A percentile compares a stretch with the other conserved stretches of the same genome.
These are phyloP conservation scores for Salvator merianae DNA, from an alignment of 2,113 vertebrate species.

Conservation along the genomic window DNA sequence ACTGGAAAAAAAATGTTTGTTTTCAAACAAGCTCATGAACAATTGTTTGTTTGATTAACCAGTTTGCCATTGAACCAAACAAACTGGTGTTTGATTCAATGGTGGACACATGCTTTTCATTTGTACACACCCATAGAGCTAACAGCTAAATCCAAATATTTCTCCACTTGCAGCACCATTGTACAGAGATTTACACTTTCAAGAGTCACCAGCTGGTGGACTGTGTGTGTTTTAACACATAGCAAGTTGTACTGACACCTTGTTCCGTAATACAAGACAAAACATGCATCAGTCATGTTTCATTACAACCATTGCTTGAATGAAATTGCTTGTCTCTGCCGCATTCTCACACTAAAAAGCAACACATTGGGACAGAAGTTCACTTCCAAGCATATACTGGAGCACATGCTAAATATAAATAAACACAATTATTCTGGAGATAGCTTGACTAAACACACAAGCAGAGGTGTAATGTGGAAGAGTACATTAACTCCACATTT, in stretches of 20 bases:
- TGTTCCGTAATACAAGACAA: slow-evolving; percentile 54
- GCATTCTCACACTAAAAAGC: slow-evolving; percentile 46
- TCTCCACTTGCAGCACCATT: background rate
- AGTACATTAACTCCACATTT: too few relatives aligned
- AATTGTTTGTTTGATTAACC: too few relatives aligned
- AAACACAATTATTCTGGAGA: background rate
- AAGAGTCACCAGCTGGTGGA: background rate
- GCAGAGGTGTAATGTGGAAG: too few relatives aligned
- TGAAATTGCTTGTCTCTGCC: slow-evolving; percentile 56
- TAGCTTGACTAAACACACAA: background rate
- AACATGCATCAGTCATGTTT: slow-evolving; percentile 62
- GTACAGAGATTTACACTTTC: background rate
- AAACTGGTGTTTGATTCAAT: too few relatives aligned
- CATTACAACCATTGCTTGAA: slow-evolving; percentile 46
- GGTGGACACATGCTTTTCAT: too few relatives aligned
- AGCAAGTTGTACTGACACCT: slow-evolving; percentile 60
- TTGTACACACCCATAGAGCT: background rate
- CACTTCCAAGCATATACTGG: background rate
- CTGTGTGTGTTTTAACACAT: slow-evolving; percentile 12
- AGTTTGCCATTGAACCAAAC: too few relatives aligned
- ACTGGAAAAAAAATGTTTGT: too few relatives aligned
- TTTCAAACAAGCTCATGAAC: too few relatives aligned
- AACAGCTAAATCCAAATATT: background rate
- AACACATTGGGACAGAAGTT: slow-evolving; percentile 21
- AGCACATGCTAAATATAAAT: background rate